Evolutionary conservation across 2,797 vertebrate genomes (phyloP).

Genomic region (Avahi laniger): DNA sequence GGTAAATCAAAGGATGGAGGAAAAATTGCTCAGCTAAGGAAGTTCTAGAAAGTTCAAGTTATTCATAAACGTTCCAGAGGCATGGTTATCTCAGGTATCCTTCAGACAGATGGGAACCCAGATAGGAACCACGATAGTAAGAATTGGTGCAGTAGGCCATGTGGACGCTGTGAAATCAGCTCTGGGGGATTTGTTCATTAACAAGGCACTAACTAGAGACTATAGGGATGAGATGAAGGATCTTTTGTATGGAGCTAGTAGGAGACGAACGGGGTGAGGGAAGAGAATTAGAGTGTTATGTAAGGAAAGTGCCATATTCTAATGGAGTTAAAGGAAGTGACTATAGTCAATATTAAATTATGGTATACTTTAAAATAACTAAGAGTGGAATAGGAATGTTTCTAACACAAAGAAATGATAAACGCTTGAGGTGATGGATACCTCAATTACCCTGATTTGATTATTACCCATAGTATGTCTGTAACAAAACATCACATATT

Average conservation of each 20-base stretch:
- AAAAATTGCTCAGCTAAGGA: background rate
- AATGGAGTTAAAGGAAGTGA: background rate
- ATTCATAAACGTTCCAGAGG: background rate
- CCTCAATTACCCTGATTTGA: background rate
- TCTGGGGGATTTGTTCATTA: background rate
- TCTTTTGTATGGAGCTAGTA: background rate
- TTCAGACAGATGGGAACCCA: background rate
- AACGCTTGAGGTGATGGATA: background rate
- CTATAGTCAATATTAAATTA: background rate
- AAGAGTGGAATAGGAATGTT: background rate
- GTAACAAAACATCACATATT: background rate
- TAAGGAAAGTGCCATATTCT: background rate
- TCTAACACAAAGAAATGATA: background rate
- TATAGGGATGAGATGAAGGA: background rate
- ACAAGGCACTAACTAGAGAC: background rate
- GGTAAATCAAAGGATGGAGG: background rate
- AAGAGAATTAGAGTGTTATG: background rate
- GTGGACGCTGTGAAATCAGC: background rate
- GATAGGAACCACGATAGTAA: background rate
- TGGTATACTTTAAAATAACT: background rate
- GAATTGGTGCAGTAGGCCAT: accelerated
- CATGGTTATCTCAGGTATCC: background rate
- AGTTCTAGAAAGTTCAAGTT: background rate
- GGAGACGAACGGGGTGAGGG: background rate
- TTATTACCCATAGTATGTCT: background rate